Conservation (phyloP, 2,888 invertebrate species). For the Nebria salina region DNA sequence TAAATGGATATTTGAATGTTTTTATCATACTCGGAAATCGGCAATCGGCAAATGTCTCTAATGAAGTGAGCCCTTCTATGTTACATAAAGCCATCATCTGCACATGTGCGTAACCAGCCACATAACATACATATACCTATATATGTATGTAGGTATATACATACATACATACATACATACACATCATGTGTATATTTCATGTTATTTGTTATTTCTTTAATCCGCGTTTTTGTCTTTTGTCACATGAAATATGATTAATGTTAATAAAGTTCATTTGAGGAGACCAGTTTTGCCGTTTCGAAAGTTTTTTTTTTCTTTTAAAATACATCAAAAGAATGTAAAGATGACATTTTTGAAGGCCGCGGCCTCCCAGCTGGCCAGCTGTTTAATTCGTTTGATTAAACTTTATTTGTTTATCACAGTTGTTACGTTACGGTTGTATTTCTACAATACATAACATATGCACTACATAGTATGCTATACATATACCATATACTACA, state of each 20-base stretch:
- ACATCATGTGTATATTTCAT: neutral
- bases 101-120: no score
- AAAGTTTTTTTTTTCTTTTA: constrained; percentile 2
- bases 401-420: constrained; percentile 9
- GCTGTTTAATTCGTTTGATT: constrained; percentile 8
- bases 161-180: no score
- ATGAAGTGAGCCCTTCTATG: neutral
- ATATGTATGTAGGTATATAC: no score
- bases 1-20: constrained; percentile 2
- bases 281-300: constrained; percentile 13
- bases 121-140: no score
- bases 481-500: no score
- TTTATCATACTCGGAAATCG: neutral
- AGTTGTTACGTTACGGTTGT: neutral
- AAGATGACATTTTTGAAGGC: constrained; percentile 16
- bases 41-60: neutral
- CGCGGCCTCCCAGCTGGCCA: neutral
- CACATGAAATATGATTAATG: constrained; percentile 14
- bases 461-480: no score
- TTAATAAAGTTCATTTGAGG: constrained; percentile 4
- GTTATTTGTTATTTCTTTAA: constrained; percentile 8
- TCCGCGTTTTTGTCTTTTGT: constrained; percentile 9
- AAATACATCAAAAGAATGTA: constrained; percentile 9
- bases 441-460: neutral
- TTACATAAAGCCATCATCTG: neutral